A percentile compares a stretch with the other conserved stretches of the same genome.
These are phyloP conservation scores for Cosmorhoe ocellata DNA, from an alignment of 2,888 invertebrate genomes.

Conservation along the genomic window DNA sequence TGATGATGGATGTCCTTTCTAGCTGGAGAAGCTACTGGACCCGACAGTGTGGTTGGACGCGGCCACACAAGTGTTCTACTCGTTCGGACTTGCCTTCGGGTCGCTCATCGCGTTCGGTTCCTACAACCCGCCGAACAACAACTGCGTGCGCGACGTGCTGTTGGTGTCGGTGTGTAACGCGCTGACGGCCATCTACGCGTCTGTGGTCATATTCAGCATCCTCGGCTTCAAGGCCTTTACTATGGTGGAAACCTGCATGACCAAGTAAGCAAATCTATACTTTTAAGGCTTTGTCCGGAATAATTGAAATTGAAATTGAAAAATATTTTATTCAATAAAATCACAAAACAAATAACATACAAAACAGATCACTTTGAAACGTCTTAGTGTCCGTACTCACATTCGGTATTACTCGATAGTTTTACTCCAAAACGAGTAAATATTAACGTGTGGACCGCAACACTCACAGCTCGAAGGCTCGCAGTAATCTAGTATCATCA, in stretches of 20 bases:
- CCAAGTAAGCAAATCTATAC: conserved; percentile 61
- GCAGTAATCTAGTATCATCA: no score
- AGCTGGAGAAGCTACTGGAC: conserved; percentile 92
- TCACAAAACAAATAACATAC: no score
- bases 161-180: conserved; percentile 96
- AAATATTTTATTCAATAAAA: no score
- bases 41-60: conserved; percentile 98
- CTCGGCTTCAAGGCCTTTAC: conserved; percentile 97
- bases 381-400: no score
- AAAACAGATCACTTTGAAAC: no score
- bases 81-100: conserved; percentile 96
- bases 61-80: conserved; percentile 98
- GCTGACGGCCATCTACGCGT: conserved; percentile 96
- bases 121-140: conserved; percentile 97
- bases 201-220: conserved; percentile 96
- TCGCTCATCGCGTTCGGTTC: conserved; percentile 97
- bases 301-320: no score
- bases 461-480: no score
- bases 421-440: no score
- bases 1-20: conserved; percentile 25
- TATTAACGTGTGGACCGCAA: no score
- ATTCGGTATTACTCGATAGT: no score
- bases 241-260: conserved; percentile 92
- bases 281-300: no score
- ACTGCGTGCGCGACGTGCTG: conserved; percentile 95